Conservation (phyloP, 1,140 invertebrate species). For the Drosophila guanche region DNA sequence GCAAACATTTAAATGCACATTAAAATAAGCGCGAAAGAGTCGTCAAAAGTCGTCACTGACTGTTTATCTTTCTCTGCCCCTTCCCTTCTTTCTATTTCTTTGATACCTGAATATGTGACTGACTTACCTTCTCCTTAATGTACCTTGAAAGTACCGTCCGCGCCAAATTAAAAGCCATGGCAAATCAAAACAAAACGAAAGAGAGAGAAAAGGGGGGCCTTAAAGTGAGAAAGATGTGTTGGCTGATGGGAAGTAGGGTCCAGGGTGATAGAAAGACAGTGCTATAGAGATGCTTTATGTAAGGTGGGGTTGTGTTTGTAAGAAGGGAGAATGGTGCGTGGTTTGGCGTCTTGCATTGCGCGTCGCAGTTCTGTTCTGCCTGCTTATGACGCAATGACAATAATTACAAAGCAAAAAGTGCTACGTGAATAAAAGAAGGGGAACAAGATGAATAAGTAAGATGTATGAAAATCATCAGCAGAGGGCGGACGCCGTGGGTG, state of each 20-base stretch:
- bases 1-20: conserved; percentile 63
- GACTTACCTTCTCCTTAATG: conserved; percentile 15
- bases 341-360: conserved; percentile 12
- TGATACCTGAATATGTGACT: conserved; percentile 3
- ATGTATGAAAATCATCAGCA: conserved; percentile 2
- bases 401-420: conserved; percentile 52
- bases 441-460: conserved; percentile 6
- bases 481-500: neutral
- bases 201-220: neutral
- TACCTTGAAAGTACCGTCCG: conserved; percentile 5
- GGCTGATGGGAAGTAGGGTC: neutral
- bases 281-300: too few relatives aligned
- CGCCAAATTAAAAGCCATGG: conserved; percentile 31
- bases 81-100: neutral
- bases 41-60: conserved; percentile 1
- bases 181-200: conserved; percentile 53
- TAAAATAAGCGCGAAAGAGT: conserved; percentile 49
- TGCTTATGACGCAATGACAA: conserved; percentile 73
- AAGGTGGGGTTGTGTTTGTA: neutral
- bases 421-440: conserved; percentile 11
- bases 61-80: neutral
- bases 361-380: conserved; percentile 40
- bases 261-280: neutral
- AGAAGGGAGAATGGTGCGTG: neutral
- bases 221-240: neutral